Evolutionary conservation across 1,140 invertebrate genomes (phyloP).

Genomic region (Grapholita molesta): DNA sequence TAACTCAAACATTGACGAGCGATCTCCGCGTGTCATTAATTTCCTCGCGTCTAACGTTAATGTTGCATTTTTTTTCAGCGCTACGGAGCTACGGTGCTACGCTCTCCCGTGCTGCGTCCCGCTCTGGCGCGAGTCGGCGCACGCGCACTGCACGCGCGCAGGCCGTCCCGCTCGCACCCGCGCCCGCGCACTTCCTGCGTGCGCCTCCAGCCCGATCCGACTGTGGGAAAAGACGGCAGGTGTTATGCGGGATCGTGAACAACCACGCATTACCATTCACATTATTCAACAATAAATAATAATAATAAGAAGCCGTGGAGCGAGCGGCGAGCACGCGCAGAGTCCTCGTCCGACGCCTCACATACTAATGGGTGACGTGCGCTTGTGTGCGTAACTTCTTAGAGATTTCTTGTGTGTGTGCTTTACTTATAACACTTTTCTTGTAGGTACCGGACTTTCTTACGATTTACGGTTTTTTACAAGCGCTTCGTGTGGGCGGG

Average conservation of each 20-base stretch:
- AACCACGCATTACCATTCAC: conserved; percentile 77
- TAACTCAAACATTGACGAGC: conserved; percentile 31
- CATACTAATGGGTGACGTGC: conserved; percentile 58
- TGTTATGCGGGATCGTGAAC: conserved; percentile 77
- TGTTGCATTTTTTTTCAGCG: conserved; percentile 25
- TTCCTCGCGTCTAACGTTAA: conserved; percentile 23
- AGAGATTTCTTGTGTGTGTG: conserved; percentile 36
- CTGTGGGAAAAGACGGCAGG: conserved; percentile 77
- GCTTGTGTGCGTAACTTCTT: conserved; percentile 41
- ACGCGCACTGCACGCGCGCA: conserved; percentile 37
- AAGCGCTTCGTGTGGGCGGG: conserved; percentile 62
- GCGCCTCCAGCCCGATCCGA: conserved; percentile 56
- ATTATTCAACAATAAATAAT: conserved; percentile 78
- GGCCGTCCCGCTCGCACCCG: conserved; percentile 50
- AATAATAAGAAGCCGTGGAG: conserved; percentile 75
- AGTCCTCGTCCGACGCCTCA: conserved; percentile 44
- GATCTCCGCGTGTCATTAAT: conserved; percentile 29
- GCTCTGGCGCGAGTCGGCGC: conserved; percentile 51
- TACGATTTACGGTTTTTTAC: conserved; percentile 40
- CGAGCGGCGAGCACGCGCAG: conserved; percentile 74
- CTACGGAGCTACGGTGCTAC: conserved; percentile 39
- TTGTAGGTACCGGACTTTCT: conserved; percentile 41
- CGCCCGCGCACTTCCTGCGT: conserved; percentile 63
- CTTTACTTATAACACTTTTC: conserved; percentile 36
- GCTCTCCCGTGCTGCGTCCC: conserved; percentile 13